These are phyloP conservation scores for Apis florea DNA, from an alignment of 1,140 invertebrate species.

Conservation along the genomic window DNA sequence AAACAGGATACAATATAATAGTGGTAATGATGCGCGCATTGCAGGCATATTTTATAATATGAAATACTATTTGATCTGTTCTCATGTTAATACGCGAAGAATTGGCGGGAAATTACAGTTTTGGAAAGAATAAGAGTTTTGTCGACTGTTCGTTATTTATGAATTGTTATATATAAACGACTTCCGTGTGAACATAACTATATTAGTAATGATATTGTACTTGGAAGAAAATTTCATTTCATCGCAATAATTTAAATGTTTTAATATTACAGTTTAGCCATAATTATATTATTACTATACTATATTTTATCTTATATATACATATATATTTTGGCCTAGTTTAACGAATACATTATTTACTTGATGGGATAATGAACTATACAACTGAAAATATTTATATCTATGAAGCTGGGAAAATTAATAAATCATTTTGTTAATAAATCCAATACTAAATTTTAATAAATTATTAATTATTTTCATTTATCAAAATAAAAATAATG, in stretches of 20 bases:
- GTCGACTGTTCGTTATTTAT: not conserved
- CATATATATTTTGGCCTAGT: not conserved
- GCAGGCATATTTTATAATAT: not conserved
- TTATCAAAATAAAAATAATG: not conserved
- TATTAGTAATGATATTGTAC: not conserved
- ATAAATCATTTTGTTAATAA: no score
- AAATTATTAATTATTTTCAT: not conserved
- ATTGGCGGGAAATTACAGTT: constrained; percentile 41
- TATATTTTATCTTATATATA: not conserved
- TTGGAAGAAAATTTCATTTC: not conserved
- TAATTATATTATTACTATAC: not conserved
- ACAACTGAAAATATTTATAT: not conserved
- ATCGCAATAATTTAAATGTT: not conserved
- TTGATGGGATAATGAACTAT: not conserved
- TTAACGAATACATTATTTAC: not conserved
- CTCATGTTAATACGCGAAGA: not conserved
- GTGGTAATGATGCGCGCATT: not conserved
- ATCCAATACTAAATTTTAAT: not conserved
- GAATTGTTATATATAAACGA: not conserved
- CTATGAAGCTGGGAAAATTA: not conserved
- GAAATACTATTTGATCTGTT: not conserved
- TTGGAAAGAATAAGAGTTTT: not conserved
- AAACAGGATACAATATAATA: not conserved
- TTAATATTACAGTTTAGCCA: not conserved
- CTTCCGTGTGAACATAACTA: not conserved